Conservation (phyloP, 1,140 invertebrate genomes). For the Papilio glaucus region DNA sequence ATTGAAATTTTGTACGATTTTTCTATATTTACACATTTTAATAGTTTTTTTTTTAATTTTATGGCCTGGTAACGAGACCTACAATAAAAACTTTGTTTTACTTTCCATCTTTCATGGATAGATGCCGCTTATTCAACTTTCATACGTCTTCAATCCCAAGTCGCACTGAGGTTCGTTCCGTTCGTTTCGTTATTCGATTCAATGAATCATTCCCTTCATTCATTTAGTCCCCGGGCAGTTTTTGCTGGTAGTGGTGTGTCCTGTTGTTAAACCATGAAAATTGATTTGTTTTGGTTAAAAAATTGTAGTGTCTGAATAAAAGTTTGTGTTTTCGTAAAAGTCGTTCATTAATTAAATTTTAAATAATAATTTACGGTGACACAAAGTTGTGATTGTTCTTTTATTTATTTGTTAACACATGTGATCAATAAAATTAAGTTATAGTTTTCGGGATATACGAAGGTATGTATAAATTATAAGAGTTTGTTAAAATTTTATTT, state of each 20-base stretch:
- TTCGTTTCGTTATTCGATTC: constrained; percentile 44
- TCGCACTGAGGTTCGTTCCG: constrained; percentile 36
- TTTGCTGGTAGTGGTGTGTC: constrained; percentile 40
- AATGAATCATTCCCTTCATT: constrained; percentile 55
- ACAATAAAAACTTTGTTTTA: background rate
- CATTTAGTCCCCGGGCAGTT: constrained; percentile 57
- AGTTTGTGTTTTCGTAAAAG: constrained; percentile 28
- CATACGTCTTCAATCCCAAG: background rate
- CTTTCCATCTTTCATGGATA: background rate
- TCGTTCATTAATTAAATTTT: constrained; percentile 10
- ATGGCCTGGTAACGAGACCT: too few relatives aligned
- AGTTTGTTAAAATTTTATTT: constrained; percentile 41
- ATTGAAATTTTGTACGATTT: too few relatives aligned
- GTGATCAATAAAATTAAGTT: constrained; percentile 71
- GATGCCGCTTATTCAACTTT: constrained; percentile 27
- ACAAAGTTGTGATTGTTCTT: constrained; percentile 34
- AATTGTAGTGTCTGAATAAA: constrained; percentile 16
- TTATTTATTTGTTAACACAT: constrained; percentile 67
- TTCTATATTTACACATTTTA: too few relatives aligned
- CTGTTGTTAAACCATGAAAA: constrained; percentile 38
- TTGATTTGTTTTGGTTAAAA: constrained; percentile 37
- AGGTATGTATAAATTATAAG: constrained; percentile 75
- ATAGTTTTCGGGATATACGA: constrained; percentile 56
- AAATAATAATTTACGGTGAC: constrained; percentile 16
- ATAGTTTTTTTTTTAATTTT: too few relatives aligned